These are phyloP conservation scores for Amblyraja radiata DNA, from an alignment of 2,797 vertebrate species.

Conservation along the genomic window DNA sequence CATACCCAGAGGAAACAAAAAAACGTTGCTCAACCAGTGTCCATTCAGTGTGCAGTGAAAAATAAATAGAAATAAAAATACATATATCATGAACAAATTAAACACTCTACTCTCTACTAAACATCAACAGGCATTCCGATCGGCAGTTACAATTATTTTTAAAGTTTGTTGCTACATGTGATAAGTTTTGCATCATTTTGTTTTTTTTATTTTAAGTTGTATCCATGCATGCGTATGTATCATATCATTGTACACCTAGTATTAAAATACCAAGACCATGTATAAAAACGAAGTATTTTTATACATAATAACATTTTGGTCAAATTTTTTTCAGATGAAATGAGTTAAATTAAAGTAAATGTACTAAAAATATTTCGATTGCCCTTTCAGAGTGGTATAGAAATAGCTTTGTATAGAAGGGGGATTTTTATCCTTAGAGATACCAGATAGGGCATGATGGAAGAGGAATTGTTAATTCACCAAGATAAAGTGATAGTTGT, in stretches of 20 bases:
- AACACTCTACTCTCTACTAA: no score
- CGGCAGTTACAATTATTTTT: neutral
- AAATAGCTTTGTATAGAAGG: neutral
- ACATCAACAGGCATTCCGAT: no score
- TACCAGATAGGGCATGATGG: neutral
- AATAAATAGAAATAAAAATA: no score
- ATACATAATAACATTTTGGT: neutral
- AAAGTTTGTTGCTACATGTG: neutral
- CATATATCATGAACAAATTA: no score
- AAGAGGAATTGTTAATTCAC: neutral
- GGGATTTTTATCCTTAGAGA: neutral
- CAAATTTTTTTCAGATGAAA: neutral
- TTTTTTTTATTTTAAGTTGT: neutral
- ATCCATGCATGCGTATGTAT: neutral
- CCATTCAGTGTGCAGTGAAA: no score
- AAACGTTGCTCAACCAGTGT: no score
- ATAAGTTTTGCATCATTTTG: neutral
- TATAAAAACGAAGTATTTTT: neutral
- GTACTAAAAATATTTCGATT: neutral
- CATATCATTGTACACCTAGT: neutral
- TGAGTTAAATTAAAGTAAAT: neutral
- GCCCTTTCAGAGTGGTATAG: neutral
- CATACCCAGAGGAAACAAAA: no score
- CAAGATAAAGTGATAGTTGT: neutral
- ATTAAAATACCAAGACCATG: neutral